Conservation (phyloP, 1,140 invertebrate species). For the Bicyclus anynana region DNA sequence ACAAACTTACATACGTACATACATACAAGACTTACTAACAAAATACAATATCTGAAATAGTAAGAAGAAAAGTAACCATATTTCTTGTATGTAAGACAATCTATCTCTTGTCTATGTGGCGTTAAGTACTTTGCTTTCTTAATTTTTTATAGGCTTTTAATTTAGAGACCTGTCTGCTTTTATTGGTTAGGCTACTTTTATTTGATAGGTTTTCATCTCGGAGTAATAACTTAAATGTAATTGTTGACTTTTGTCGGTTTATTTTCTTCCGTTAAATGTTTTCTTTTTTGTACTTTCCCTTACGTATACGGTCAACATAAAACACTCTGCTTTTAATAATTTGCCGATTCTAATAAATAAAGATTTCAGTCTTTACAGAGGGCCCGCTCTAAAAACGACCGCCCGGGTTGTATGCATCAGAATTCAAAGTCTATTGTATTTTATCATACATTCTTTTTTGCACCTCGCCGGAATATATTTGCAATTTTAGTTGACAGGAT, state of each 20-base stretch:
- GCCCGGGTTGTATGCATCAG: slow-evolving; percentile 64
- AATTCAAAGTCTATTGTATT: slow-evolving; percentile 71
- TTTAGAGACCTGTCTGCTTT: no score
- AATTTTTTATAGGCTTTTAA: no score
- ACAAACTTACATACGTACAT: no score
- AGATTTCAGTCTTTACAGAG: slow-evolving; percentile 63
- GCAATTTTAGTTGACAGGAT: slow-evolving; percentile 56
- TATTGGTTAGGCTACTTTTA: no score
- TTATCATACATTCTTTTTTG: slow-evolving; percentile 74
- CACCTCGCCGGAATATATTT: slow-evolving; percentile 71
- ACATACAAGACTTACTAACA: no score
- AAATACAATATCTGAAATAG: no score
- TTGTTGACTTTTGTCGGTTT: not conserved
- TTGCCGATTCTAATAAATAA: slow-evolving; percentile 75
- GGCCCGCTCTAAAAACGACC: slow-evolving; percentile 64
- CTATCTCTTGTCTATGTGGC: no score
- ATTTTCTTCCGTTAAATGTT: not conserved
- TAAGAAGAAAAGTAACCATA: no score
- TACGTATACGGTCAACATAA: slow-evolving; percentile 53
- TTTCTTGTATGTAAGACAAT: no score
- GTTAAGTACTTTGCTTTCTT: no score
- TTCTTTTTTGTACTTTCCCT: not conserved
- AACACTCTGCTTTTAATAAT: slow-evolving; percentile 62
- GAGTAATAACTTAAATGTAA: not conserved
- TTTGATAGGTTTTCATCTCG: no score